Evolutionary conservation across 2,888 invertebrate genomes (phyloP), one percentile per base, ranked within the genome.

Genomic region (Chymomyza procnemis): DNA sequence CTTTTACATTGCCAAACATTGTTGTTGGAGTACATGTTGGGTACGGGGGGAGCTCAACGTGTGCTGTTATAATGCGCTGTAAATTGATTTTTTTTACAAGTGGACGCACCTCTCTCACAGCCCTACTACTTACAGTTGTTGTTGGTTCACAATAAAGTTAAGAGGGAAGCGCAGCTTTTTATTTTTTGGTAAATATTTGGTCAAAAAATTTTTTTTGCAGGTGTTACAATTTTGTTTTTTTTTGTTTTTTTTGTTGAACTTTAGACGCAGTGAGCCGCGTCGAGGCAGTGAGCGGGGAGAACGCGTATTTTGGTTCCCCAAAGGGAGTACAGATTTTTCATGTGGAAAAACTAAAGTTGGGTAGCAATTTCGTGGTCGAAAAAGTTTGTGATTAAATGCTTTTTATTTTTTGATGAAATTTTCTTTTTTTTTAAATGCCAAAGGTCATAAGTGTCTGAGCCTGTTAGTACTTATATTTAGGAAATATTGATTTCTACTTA

Each of bases 1-100:
- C 34, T 41, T 14, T 9, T 41, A 41, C 34, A 41, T 41, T 41
- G 9, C 34, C 34, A 41, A 41, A 41, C 34, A 41, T 41, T 41
- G 34, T 41, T 41, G 34, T 12, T 26, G 26, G 26, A 0, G 26
- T 2, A 8, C 4, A 8, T 6, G 48, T 47, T 41, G 52, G 4
- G 59, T 12, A 22, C 55, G 48, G 55, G 54, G 56, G 46, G 50
- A 9, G 54, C 61, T 65, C 22, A 12, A 52, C 54, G 47, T 50
- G 63, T 56, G 30, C 61, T 30, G 61, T 52, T 64, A 78, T 85
- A 81, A 80, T 85, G 80, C 74, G 86, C 77, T 67, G 69, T 68
- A 81, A 83, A 83, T 83, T 83, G 82, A 86, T 86, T 83, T 83
- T 84, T 71, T 46, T 52, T 59, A n/a, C 16, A 59, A 61, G 56